Conservation (phyloP, 2,888 invertebrate species). For the Rhabditoides inermis region DNA sequence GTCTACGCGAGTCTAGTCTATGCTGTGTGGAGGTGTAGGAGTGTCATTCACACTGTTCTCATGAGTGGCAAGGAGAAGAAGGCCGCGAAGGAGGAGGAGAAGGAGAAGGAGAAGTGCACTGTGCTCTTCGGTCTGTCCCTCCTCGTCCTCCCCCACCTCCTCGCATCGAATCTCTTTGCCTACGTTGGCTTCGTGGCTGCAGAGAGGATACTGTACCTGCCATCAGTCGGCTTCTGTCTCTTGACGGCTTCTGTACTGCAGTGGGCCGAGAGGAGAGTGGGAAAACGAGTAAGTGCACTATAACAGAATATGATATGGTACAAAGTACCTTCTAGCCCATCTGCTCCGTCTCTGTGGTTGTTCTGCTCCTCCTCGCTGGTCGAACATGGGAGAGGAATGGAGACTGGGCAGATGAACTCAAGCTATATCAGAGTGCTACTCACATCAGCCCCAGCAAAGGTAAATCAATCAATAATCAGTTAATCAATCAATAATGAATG, state of each 20-base stretch:
- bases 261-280: not conserved
- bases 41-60: too few species aligned
- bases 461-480: conserved; percentile 55
- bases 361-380: conserved; percentile 10
- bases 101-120: too few species aligned
- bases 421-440: conserved; percentile 78
- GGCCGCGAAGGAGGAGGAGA: too few species aligned
- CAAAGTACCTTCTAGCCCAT: not conserved
- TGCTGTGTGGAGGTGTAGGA: too few species aligned
- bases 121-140: conserved; percentile 64
- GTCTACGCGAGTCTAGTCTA: too few species aligned
- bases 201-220: conserved; percentile 86
- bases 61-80: too few species aligned
- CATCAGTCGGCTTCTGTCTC: conserved; percentile 87
- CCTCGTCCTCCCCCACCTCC: conserved; percentile 81
- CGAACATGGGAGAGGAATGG: conserved; percentile 17
- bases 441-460: conserved; percentile 94
- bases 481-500: not conserved
- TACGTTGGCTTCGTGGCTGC: conserved; percentile 97
- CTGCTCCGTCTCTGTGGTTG: not conserved
- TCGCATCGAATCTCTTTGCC: conserved; percentile 88
- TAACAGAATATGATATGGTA: not conserved
- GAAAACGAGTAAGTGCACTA: not conserved
- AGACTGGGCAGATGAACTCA: conserved; percentile 30
- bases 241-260: conserved; percentile 53